Base-by-base conservation (phyloP, 2,113 vertebrate species). In the Clarias gariepinus region DNA sequence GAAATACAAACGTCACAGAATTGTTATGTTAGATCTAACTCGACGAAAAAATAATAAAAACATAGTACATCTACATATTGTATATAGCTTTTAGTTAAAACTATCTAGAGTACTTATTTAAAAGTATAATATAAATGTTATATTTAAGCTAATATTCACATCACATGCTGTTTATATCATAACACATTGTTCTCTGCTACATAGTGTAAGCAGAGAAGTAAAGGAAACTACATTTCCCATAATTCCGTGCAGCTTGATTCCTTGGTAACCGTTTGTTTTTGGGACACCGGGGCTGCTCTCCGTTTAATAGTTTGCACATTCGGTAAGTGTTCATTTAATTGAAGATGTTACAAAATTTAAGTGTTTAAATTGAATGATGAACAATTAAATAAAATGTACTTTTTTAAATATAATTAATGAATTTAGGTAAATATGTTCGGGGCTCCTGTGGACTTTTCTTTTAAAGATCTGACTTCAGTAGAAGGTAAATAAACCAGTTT, bases 401-500 rank as follows among this genome's bases (percentile, higher is more conserved):
- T 58, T 58, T 15, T 63, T 3, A 52, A n/a, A 23, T 64, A 8
- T 64, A 4, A 64, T 64, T 10, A 16, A 15, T 53, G 6, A 10
- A 41, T 68, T 82, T 68, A 52, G 36, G 4, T 68, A 5, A 83
- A 83, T 73, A 92, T 93, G 91, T 86, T 84, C 61, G 89, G 76
- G 7, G 92, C 94, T 71, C 93, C 95, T 18, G 89, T 95, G 83
- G 96, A 96, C 85, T 95, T 91, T 87, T 96, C 95, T 78, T 96
- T 95, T 90, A 94, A 91, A 90, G 92, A 91, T 83, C 90, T 96
- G 90, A 92, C 87, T 0, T 84, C 92, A 68, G 63, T 94, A 82
- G 89, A 92, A 95, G 95, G 95, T 80, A n/a, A 68, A 25, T 21
- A 84, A 58, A 79, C 53, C 8, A 2, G 1, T 11, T 55, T 55